Percentiles rank a stretch among this genome's conserved stretches.
phyloP scores from a whole-genome alignment of 1,140 invertebrate genomes.

The Luehdorfia chinensis region DNA sequence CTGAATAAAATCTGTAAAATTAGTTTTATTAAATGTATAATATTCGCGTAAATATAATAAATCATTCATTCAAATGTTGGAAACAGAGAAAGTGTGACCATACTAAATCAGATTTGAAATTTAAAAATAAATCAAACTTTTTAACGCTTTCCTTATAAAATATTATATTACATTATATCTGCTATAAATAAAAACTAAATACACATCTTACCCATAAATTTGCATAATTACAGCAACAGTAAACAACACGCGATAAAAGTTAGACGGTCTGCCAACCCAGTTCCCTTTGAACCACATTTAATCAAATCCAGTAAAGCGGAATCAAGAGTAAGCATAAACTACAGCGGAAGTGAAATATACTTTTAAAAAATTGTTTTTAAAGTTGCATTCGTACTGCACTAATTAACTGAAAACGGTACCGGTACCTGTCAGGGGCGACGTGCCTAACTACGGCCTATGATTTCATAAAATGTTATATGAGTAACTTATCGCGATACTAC shows the following conservation, averaged over 20 bases:
- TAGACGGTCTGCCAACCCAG: constrained; percentile 13
- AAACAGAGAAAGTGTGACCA: no score
- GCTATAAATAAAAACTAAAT: no score
- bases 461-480: constrained; percentile 17
- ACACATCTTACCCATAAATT: no score
- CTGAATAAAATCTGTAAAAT: no score
- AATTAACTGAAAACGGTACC: constrained; percentile 49
- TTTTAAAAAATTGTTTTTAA: background rate
- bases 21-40: no score
- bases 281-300: constrained; percentile 17
- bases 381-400: constrained; percentile 28
- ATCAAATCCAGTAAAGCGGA: constrained; percentile 14
- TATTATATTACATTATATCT: no score
- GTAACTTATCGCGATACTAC: background rate
- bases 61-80: no score
- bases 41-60: no score
- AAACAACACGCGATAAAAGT: constrained; percentile 11
- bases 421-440: constrained; percentile 32
- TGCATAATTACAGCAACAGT: constrained; percentile 3
- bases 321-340: constrained; percentile 14
- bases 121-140: no score
- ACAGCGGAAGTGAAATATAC: background rate
- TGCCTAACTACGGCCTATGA: constrained; percentile 17
- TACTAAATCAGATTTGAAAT: no score
- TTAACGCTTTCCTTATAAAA: no score